Base-by-base conservation (phyloP, 2,888 invertebrate genomes). In the Mactromeris polynyma region DNA sequence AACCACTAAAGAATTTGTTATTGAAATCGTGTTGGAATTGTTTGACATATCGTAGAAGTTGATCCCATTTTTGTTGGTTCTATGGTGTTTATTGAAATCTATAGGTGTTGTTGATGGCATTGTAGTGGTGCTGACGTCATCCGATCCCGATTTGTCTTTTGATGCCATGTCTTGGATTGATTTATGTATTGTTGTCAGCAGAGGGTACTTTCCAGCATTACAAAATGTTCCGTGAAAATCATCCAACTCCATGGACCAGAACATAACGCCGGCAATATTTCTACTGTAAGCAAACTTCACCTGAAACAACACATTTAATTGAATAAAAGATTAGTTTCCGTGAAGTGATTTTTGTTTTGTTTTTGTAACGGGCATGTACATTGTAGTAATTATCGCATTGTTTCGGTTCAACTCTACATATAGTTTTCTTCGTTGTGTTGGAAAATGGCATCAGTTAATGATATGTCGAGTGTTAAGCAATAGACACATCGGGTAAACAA, bases 211-310 rank as follows among this genome's bases (percentile, higher is more conserved):
- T 26, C 95, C 95, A 17, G 91, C 84, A 17, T 93, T 90, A 85
- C 96, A 96, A 86, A 92, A 94, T 1, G 88, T 90, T 11, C 95
- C 95, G n/a, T 85, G 90, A 88, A 95, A 96, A 89, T 96, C 96
- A 77, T 96, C 96, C 36, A 95, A 91, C 87, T 95, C 95, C 26
- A 95, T 86, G 0, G 95, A 93, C 96, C 96, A 96, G 58, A 96
- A 92, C 95, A 95, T 95, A 7, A 93, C 92, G 0, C 96, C 96
- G 3, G 94, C 95, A 31, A 99, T 97, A 90, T 98, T 97, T 96
- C 98, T 97, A 21, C 98, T 97, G 90, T 98, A 97, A 54, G 98
- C 98, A 94, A 98, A 98, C 94, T 98, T 98, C 0, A 98, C 98
- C 97, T 97, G 95, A 73, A 96, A 96, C 11, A 46, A 40, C 40